Evolutionary conservation across 2,113 vertebrate genomes (phyloP).

Genomic region (Mirounga angustirostris): DNA sequence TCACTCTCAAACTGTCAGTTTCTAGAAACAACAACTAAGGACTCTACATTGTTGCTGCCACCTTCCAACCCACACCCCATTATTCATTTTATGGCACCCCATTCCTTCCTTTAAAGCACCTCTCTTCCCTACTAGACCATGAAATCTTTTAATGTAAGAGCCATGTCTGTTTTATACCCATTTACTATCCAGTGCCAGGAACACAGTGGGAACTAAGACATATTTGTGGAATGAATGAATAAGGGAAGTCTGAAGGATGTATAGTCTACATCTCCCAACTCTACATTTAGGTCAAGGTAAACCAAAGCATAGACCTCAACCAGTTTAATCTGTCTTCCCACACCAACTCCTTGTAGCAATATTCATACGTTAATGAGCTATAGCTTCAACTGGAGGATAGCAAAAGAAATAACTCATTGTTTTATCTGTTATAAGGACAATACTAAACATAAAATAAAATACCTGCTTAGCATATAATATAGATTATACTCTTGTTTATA

Average conservation of each 20-base stretch:
- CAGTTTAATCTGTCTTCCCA: neutral
- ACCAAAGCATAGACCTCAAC: neutral
- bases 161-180: neutral
- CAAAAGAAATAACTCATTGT: neutral
- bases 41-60: neutral
- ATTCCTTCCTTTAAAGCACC: neutral
- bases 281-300: neutral
- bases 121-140: neutral
- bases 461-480: neutral
- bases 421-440: neutral
- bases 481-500: neutral
- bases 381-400: neutral
- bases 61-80: too few species aligned
- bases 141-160: neutral
- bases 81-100: too few species aligned
- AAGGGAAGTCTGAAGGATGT: neutral
- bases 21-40: neutral
- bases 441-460: too few species aligned
- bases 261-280: neutral
- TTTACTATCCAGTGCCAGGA: neutral
- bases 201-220: neutral
- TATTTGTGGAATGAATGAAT: neutral
- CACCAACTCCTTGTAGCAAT: neutral
- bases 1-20: neutral
- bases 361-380: neutral